Conservation (phyloP, 2,888 invertebrate species). For the Ferrisia virgata region DNA sequence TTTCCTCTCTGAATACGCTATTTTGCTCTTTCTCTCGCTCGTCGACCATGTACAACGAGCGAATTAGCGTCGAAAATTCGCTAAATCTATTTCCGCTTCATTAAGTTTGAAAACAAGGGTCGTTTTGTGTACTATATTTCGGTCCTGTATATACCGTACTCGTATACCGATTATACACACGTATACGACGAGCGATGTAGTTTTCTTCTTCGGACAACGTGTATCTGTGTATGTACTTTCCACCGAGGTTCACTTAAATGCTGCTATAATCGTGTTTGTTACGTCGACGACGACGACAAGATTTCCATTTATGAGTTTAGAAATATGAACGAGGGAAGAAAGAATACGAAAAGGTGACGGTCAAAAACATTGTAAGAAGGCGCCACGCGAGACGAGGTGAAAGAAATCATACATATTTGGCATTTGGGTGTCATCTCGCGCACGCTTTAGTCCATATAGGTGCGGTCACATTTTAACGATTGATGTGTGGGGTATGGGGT, state of each 20-base stretch:
- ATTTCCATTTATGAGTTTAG: not conserved
- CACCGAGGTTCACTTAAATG: not conserved
- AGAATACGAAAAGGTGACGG: not conserved
- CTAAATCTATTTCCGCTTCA: conserved; percentile 26
- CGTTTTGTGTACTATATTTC: not conserved
- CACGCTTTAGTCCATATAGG: no score
- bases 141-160: not conserved
- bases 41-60: not conserved
- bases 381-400: no score
- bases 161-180: no score
- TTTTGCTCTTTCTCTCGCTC: not conserved
- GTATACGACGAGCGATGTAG: no score
- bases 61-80: conserved; percentile 26
- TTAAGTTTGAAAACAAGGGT: conserved; percentile 15
- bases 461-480: not conserved
- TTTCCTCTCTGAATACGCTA: no score
- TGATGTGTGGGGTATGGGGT: no score
- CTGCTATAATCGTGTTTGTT: not conserved
- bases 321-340: no score
- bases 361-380: no score
- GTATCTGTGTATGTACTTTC: not conserved
- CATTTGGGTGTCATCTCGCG: not conserved
- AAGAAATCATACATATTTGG: not conserved
- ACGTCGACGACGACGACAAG: no score
- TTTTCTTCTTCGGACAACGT: not conserved